A percentile compares a stretch with the other conserved stretches of the same genome.
Evolutionary conservation across 2,113 vertebrate genomes (phyloP).

Genomic region (Falco punctatus): DNA sequence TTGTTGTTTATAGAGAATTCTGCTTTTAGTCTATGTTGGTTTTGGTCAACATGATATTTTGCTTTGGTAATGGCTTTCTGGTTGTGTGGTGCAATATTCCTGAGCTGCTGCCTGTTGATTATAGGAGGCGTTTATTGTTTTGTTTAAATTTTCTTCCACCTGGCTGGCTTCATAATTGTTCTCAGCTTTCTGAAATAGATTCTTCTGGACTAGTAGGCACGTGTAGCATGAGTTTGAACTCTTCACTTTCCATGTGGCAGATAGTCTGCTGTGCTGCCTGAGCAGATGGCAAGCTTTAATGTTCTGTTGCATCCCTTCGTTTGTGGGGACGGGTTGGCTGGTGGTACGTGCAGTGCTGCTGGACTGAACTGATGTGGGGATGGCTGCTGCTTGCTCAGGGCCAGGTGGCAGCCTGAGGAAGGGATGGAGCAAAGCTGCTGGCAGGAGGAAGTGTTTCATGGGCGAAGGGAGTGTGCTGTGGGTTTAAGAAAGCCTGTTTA

Average conservation of each 20-base stretch:
- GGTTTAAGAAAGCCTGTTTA: rapidly evolving
- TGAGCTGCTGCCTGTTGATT: neutral
- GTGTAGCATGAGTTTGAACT: neutral
- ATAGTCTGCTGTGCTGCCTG: neutral
- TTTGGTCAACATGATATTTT: neutral
- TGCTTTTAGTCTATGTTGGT: neutral
- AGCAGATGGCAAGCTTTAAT: neutral
- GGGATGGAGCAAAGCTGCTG: neutral
- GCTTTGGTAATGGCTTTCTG: neutral
- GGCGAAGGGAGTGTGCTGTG: rapidly evolving
- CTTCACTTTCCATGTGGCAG: neutral
- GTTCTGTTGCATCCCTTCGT: too few relatives aligned
- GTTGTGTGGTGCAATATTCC: neutral
- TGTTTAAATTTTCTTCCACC: neutral
- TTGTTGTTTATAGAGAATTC: neutral
- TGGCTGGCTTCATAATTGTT: neutral
- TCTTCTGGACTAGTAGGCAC: neutral
- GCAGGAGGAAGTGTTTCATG: neutral
- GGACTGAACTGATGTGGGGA: too few relatives aligned
- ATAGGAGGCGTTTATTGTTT: neutral
- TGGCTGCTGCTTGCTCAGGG: rapidly evolving
- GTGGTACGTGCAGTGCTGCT: neutral
- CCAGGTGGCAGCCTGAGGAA: neutral
- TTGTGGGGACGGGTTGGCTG: too few relatives aligned
- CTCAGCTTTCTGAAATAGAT: neutral